These are phyloP conservation scores for Microctenopoma stevenorrisi DNA, from an alignment of 2,797 vertebrate species.

Conservation along the genomic window DNA sequence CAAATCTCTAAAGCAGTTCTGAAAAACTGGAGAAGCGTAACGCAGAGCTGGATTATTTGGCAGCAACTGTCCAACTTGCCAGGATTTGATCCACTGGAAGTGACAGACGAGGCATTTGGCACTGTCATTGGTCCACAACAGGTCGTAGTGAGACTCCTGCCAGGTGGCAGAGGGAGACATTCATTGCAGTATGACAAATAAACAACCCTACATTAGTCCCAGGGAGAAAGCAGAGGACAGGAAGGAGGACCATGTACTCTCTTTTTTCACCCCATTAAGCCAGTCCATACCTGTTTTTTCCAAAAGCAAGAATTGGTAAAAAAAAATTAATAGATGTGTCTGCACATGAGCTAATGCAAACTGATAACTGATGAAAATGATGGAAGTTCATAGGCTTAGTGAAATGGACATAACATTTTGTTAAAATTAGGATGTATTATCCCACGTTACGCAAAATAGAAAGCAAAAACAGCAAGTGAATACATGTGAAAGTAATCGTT, in stretches of 20 bases:
- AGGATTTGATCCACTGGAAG: slow-evolving; percentile 69
- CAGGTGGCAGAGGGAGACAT: slow-evolving; percentile 66
- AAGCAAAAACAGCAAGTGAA: slow-evolving; percentile 37
- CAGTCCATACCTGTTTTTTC: slow-evolving; percentile 19
- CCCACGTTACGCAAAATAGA: slow-evolving; percentile 31
- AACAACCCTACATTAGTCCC: slow-evolving; percentile 63
- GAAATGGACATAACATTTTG: slow-evolving; percentile 12
- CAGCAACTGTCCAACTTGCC: slow-evolving; percentile 64
- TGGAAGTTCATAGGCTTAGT: slow-evolving; percentile 10
- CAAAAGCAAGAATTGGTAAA: slow-evolving; percentile 22
- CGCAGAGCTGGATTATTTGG: slow-evolving; percentile 70
- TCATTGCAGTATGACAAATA: slow-evolving; percentile 69
- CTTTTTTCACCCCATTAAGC: slow-evolving; percentile 47
- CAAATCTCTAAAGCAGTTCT: slow-evolving; percentile 47
- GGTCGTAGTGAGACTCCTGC: slow-evolving; percentile 66
- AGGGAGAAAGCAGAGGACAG: slow-evolving; percentile 52
- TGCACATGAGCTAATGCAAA: slow-evolving; percentile 34
- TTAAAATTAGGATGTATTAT: neutral
- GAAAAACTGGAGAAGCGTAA: slow-evolving; percentile 39
- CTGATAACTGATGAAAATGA: slow-evolving; percentile 22
- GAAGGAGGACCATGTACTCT: slow-evolving; percentile 56
- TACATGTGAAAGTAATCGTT: slow-evolving; percentile 42
- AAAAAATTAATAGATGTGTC: slow-evolving; percentile 3
- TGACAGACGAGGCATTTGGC: slow-evolving; percentile 72
- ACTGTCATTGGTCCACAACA: slow-evolving; percentile 74